A percentile compares a stretch with the other conserved stretches of the same genome.
phyloP scores from a whole-genome alignment of 2,113 vertebrate species.

The Burhinus bistriatus region DNA sequence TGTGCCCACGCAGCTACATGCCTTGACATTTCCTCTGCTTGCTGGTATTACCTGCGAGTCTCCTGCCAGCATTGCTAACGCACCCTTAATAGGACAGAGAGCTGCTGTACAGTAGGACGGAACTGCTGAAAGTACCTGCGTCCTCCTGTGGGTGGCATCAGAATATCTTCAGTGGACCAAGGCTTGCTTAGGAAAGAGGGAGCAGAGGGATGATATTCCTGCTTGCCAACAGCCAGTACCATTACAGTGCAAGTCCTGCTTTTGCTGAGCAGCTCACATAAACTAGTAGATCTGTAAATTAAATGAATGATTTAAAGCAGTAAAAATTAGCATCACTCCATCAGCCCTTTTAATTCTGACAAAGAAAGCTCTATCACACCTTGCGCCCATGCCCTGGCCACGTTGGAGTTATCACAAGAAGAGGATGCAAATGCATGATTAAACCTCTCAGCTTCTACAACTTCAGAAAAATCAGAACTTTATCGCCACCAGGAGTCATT shows the following conservation, averaged over 20 bases:
- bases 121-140: not conserved
- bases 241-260: not conserved
- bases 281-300: not conserved
- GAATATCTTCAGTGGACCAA: conserved; percentile 27
- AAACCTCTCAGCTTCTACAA: not conserved
- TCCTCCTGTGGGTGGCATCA: conserved; percentile 72
- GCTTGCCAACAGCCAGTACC: not conserved
- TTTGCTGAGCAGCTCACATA: not conserved
- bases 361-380: not conserved
- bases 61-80: not conserved
- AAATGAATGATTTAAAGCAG: not conserved
- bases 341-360: not conserved
- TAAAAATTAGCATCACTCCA: not conserved
- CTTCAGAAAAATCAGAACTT: not conserved
- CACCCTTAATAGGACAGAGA: not conserved
- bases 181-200: not conserved
- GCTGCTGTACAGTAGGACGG: not conserved
- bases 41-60: not conserved
- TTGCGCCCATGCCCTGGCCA: accelerated
- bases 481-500: not conserved
- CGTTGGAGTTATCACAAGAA: not conserved
- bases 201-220: not conserved
- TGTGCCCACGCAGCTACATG: not conserved
- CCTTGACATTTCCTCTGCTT: conserved; percentile 15
- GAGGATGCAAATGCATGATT: not conserved